A percentile compares a stretch with the other conserved stretches of the same genome.
phyloP scores from a whole-genome alignment of 2,113 vertebrate species.

The Amia ocellicauda region DNA sequence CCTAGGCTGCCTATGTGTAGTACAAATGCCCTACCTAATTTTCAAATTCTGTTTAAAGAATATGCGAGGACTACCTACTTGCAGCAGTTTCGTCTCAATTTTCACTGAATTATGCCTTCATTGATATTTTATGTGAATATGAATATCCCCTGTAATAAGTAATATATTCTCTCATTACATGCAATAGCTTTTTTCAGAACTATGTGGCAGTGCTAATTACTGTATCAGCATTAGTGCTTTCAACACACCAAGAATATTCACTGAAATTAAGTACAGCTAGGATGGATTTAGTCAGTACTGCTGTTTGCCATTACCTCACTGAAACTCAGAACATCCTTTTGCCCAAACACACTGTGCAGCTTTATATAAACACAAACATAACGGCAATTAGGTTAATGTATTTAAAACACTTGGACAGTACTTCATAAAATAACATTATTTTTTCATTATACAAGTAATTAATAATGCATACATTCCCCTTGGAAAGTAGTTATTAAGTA shows the following conservation, averaged over 20 bases:
- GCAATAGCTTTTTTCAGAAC: no score
- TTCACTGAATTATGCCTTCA: no score
- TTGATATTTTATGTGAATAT: no score
- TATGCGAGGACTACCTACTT: no score
- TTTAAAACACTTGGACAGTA: slow-evolving; percentile 19
- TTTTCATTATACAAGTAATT: slow-evolving; percentile 27
- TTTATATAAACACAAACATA: slow-evolving; percentile 25
- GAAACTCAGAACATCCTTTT: slow-evolving; percentile 43
- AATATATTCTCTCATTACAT: no score
- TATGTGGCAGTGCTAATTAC: slow-evolving; percentile 49
- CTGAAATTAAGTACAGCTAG: slow-evolving; percentile 45
- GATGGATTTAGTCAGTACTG: slow-evolving; percentile 52
- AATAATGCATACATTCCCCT: slow-evolving; percentile 25
- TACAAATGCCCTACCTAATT: no score
- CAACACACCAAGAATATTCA: slow-evolving; percentile 54
- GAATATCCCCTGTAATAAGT: no score
- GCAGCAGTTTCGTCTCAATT: no score
- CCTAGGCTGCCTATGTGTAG: no score
- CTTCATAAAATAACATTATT: slow-evolving; percentile 9
- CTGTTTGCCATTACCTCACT: slow-evolving; percentile 51
- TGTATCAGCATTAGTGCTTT: slow-evolving; percentile 55
- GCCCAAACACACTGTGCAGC: slow-evolving; percentile 17
- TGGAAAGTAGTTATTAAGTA: slow-evolving; percentile 15
- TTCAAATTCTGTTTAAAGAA: no score
- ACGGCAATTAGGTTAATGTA: slow-evolving; percentile 53